Evolutionary conservation across 2,888 invertebrate species (phyloP), one percentile per base, ranked within the genome.

Genomic region (Luperina nickerlii): DNA sequence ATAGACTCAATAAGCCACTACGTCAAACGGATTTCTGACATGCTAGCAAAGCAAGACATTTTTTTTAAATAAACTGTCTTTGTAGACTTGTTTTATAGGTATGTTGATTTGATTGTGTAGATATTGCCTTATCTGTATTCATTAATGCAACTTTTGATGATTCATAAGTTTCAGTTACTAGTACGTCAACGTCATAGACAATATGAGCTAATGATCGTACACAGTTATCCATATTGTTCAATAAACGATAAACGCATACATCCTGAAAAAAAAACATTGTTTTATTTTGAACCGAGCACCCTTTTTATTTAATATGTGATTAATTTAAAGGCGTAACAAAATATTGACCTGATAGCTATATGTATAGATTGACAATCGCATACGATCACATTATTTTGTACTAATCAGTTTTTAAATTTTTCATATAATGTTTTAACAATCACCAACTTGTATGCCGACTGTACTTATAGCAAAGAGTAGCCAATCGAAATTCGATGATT

Each of bases 111-210:
- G 20, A 1, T n/a, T 60, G 24, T 74, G 63, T 38, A 60, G 48
- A 18, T 27, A 74, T 74, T 51, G 9, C 20, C 1, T 51, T 80
- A 67, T 83, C 42, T 32, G 42, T 76, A 48, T 68, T 45, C 9
- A 48, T 48, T 57, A 48, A 48, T 57, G 48, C 27, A 57, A 68
- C 54, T 77, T 68, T 15, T 69, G 60, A 83, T 81, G 81, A 83
- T 69, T 83, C 81, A 81, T 62, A 69, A 45, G 18, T 65, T 70
- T 83, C 32, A 65, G 68, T 63, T 62, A 54, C 45, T 32, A 74
- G 57, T 65, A 75, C 54, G 77, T 65, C 83, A 57, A 54, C 51
- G 48, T 70, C 54, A 70, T 9, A 77, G 13, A 69, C n/a, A 62
- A 76, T 76, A 77, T 57, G 54, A 78, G 9, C 77, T 62, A 57